phyloP scores from a whole-genome alignment of 2,797 vertebrate genomes.

The Catamblyrhynchus diadema region DNA sequence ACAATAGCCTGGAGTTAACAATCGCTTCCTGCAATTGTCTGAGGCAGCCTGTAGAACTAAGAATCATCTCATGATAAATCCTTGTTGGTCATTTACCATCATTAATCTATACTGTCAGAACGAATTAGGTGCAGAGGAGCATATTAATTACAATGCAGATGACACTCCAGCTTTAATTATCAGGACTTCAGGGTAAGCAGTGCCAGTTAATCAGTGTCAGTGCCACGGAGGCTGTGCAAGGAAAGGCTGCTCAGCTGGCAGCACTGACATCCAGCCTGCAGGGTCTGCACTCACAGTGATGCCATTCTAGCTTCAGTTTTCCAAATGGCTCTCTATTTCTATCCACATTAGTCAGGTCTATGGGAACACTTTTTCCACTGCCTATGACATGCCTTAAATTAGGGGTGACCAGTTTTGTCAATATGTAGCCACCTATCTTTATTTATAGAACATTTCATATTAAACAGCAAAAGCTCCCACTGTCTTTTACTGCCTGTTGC shows the following conservation, averaged over 20 bases:
- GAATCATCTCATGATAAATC: conserved; percentile 49
- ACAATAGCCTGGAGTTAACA: conserved; percentile 45
- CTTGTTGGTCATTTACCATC: conserved; percentile 23
- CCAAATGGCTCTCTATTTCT: conserved; percentile 20
- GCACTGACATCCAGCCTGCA: background rate
- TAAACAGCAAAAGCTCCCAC: conserved; percentile 25
- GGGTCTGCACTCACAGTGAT: background rate
- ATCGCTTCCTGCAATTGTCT: conserved; percentile 66
- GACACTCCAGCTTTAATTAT: conserved; percentile 44
- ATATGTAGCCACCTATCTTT: background rate
- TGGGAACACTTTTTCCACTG: conserved; percentile 34
- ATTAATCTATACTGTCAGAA: conserved; percentile 58
- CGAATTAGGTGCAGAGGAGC: conserved; percentile 26
- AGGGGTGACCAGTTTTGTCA: conserved; percentile 30
- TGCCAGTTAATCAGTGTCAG: background rate
- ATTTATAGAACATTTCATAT: conserved; percentile 48
- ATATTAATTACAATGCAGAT: conserved; percentile 27
- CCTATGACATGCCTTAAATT: conserved; percentile 14
- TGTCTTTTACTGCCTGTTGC: conserved; percentile 16
- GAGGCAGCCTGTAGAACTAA: background rate
- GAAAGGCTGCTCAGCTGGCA: background rate
- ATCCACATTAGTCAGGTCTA: conserved; percentile 19
- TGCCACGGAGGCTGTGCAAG: background rate
- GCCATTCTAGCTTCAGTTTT: background rate
- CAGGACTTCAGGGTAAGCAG: background rate